Evolutionary conservation across 2,113 vertebrate species (phyloP).

Genomic region (Ramphastos sulfuratus): DNA sequence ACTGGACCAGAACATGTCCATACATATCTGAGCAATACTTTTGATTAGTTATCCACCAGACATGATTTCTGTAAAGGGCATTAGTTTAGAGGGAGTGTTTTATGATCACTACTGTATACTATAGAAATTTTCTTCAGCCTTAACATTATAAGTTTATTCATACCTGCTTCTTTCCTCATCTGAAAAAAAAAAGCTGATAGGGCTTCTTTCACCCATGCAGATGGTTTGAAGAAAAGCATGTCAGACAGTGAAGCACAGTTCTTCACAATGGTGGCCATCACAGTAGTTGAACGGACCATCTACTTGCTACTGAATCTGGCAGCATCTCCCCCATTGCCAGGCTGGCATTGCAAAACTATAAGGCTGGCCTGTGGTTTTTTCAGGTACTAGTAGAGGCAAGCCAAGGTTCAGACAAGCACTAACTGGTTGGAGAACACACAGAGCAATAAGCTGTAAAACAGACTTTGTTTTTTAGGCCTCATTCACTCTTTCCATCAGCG

Average conservation of each 20-base stretch:
- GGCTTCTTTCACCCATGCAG: background rate
- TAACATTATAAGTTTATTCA: background rate
- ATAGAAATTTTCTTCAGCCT: background rate
- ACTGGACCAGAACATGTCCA: background rate
- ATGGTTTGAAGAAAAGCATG: background rate
- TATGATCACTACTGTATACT: background rate
- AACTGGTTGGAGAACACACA: background rate
- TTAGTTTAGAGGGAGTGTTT: background rate
- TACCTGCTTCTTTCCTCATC: background rate
- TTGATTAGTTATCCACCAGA: background rate
- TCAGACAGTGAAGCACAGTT: background rate
- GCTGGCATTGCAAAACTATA: background rate
- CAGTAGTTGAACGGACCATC: background rate
- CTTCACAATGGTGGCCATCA: rapidly evolving
- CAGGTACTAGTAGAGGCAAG: background rate
- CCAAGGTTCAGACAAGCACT: background rate
- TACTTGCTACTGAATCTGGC: rapidly evolving
- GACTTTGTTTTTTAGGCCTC: background rate
- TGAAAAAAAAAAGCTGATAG: background rate
- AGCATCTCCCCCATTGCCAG: rapidly evolving
- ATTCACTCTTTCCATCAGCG: background rate
- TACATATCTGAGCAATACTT: background rate
- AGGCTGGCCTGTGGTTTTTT: background rate
- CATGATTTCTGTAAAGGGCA: background rate
- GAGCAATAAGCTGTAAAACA: background rate